Percentiles rank a stretch among this genome's conserved stretches.
Conservation (phyloP, 1,140 invertebrate species). For the Brachionus koreanus region DNA sequence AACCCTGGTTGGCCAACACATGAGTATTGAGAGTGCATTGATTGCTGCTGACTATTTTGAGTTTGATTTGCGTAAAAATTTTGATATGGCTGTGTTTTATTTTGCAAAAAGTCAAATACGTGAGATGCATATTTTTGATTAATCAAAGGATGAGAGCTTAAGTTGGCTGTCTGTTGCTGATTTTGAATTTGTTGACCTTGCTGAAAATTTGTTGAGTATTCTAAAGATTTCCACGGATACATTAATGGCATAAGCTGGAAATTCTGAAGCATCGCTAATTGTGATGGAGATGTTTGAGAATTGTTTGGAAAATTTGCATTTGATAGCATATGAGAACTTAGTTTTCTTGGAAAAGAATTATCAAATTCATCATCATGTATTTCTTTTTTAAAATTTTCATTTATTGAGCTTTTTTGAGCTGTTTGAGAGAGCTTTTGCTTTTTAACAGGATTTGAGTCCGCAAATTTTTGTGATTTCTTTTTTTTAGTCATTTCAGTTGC, state of each 20-base stretch:
- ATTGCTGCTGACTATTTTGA: neutral
- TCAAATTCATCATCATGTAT: neutral
- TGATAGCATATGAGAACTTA: neutral
- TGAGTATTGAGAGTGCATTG: neutral
- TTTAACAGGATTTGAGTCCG: neutral
- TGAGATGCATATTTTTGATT: constrained; percentile 37
- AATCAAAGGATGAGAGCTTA: neutral
- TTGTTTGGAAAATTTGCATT: neutral
- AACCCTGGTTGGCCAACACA: neutral
- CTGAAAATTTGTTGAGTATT: constrained; percentile 1
- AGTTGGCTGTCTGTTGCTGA: neutral
- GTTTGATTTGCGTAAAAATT: neutral
- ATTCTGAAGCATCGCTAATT: neutral
- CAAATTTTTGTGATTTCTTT: neutral
- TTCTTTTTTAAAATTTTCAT: neutral
- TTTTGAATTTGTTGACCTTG: neutral
- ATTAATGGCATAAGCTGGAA: constrained; percentile 24
- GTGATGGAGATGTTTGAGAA: neutral
- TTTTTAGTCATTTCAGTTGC: neutral
- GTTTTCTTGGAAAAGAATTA: neutral
- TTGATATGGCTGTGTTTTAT: neutral
- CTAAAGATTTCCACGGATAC: constrained; percentile 15
- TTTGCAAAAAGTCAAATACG: neutral
- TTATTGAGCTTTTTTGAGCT: neutral
- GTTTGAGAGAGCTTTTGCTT: neutral